Percentiles rank a stretch among this genome's conserved stretches.
phyloP scores from a whole-genome alignment of 2,113 vertebrate genomes.

The Tragulus kanchil region DNA sequence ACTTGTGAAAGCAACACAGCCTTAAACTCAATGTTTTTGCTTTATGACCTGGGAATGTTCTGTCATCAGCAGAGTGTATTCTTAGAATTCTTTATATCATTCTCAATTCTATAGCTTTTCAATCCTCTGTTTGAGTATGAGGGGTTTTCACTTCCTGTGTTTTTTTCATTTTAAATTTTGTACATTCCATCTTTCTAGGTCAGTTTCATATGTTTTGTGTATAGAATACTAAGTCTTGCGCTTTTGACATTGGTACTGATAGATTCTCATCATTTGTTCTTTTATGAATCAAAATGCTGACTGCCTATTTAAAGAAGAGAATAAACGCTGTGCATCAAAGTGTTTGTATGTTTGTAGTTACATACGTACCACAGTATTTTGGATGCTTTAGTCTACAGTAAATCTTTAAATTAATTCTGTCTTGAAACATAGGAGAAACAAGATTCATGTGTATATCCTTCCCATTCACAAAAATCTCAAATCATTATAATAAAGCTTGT shows the following conservation, averaged over 20 bases:
- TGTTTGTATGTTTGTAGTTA: conserved; percentile 87
- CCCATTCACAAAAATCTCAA: conserved; percentile 87
- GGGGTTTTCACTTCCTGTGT: conserved; percentile 42
- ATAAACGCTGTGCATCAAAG: conserved; percentile 85
- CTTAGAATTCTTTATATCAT: conserved; percentile 78
- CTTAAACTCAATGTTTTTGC: conserved; percentile 87
- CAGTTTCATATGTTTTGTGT: conserved; percentile 82
- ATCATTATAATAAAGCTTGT: conserved; percentile 90
- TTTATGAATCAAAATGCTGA: conserved; percentile 83
- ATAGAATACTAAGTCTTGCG: conserved; percentile 82
- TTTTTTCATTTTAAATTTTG: conserved; percentile 76
- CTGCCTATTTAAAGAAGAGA: conserved; percentile 86
- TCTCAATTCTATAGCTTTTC: conserved; percentile 78
- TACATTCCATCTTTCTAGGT: conserved; percentile 89
- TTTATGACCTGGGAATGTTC: conserved; percentile 87
- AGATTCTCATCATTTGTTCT: conserved; percentile 71
- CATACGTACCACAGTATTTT: conserved; percentile 87
- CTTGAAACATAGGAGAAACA: conserved; percentile 88
- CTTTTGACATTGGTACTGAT: conserved; percentile 81
- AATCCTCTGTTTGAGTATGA: conserved; percentile 66
- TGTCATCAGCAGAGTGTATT: conserved; percentile 71
- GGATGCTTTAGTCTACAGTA: conserved; percentile 88
- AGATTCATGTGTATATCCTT: conserved; percentile 87
- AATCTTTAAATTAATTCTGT: conserved; percentile 87
- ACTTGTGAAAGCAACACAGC: conserved; percentile 88